phyloP scores from a whole-genome alignment of 2,888 invertebrate genomes.

The Eustalomyia histrio region DNA sequence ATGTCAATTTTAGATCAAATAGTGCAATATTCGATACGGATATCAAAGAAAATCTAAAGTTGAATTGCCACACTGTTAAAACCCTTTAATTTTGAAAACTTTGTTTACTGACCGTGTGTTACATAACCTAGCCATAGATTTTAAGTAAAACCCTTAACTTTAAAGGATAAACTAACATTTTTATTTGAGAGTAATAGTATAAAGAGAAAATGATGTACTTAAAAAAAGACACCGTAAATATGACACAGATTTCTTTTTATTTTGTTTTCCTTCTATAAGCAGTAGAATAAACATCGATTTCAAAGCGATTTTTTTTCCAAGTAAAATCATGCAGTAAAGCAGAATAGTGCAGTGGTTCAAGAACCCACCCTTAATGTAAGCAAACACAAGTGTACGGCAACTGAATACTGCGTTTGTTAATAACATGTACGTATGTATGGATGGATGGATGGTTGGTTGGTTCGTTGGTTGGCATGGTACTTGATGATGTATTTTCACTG shows the following conservation, averaged over 20 bases:
- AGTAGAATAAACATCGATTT: conserved; percentile 59
- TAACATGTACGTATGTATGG: no score
- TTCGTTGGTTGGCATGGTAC: not conserved
- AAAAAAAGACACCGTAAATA: conserved; percentile 44
- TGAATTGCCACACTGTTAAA: no score
- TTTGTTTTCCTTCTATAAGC: conserved; percentile 42
- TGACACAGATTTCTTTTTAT: conserved; percentile 61
- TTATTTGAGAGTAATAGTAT: conserved; percentile 42
- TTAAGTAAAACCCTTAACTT: no score
- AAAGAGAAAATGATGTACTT: conserved; percentile 25
- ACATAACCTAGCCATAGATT: no score
- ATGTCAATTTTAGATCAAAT: no score
- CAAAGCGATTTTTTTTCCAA: conserved; percentile 49
- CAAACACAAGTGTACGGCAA: conserved; percentile 14
- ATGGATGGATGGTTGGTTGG: not conserved
- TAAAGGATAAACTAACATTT: not conserved
- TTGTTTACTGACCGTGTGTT: no score
- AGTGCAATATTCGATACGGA: no score
- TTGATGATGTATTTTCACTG: conserved; percentile 18
- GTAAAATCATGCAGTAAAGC: conserved; percentile 40
- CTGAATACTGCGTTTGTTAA: conserved; percentile 2
- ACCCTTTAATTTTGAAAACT: no score
- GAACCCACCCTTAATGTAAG: conserved; percentile 56
- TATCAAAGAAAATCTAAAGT: no score
- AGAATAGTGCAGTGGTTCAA: conserved; percentile 26